Evolutionary conservation across 2,888 invertebrate genomes (phyloP), one percentile per base, ranked within the genome.

Genomic region (Pammene aurita): DNA sequence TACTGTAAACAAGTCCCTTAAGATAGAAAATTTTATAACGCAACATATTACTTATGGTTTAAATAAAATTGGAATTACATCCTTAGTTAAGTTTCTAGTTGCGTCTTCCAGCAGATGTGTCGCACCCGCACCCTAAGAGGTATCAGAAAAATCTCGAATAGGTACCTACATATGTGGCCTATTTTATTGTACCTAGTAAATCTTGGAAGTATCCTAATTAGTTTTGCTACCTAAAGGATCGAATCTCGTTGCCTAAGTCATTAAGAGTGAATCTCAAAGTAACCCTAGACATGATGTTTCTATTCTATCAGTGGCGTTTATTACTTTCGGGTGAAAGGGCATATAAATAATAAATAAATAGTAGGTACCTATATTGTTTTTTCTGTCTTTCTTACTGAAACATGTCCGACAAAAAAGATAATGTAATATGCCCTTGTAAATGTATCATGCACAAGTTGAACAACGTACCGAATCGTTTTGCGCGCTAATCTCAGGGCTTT

Each of bases 381-480:
- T 26, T 26, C 26, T 26, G 26, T 26, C 26, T 26, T 26, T 26
- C 26, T 26, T 26, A 26, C 26, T 26, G 26, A 26, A 26, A 26
- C 26, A 4, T 26, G 26, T 26, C 26, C 26, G 26, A 26, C 4
- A 26, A 26, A 26, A 26, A 26, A 26, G 4, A 26, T 2, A 2
- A 26, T 26, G 26, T 26, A 26, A 26, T 26, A 26, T 26, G 26
- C 26, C 26, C 26, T 26, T 26, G 10, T 11, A 18, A n/a, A 58
- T 58, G n/a, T 60, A 66, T 10, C 18, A 46, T 56, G 26, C 26
- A 26, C 26, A 26, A 26, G 4, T 2, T 26, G 10, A 16, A 26
- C 50, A 63, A 63, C 63, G 41, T 63, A 63, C 63, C 63, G 63
- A 63, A 54, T 54, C 42, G n/a, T 41, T 42, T 60, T 48, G 41